These are phyloP conservation scores for Leucopternis melanops DNA, from an alignment of 2,113 vertebrate genomes.

Conservation along the genomic window DNA sequence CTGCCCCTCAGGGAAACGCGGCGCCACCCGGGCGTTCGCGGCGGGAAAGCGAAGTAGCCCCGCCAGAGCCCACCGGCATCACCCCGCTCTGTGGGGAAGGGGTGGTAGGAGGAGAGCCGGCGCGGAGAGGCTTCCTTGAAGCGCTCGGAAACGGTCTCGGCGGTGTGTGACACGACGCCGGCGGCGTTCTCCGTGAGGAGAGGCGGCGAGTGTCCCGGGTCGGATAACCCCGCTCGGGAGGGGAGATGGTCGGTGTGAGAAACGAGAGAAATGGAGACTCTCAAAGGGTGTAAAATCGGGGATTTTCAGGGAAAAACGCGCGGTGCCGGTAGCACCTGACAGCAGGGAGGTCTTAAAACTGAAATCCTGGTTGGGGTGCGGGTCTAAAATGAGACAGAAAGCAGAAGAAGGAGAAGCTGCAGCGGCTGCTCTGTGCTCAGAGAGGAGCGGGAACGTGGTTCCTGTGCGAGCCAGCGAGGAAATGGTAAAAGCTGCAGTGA, in stretches of 20 bases:
- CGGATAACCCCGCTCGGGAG: no score
- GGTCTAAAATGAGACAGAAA: neutral
- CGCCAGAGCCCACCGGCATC: neutral
- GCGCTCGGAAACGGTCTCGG: neutral
- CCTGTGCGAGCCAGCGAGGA: no score
- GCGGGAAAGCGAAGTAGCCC: neutral
- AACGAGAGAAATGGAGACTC: no score
- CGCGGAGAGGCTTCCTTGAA: neutral
- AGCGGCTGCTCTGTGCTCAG: rapidly evolving
- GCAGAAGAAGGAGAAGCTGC: neutral
- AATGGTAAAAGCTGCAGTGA: rapidly evolving
- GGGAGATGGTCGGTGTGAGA: neutral
- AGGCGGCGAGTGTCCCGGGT: neutral
- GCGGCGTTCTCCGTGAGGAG: neutral
- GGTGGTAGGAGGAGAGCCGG: neutral
- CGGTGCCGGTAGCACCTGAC: neutral
- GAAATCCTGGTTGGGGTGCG: neutral
- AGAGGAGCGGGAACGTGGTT: neutral
- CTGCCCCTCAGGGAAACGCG: no score
- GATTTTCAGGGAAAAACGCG: neutral
- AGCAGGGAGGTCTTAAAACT: neutral
- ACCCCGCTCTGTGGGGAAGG: no score
- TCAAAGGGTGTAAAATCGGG: neutral
- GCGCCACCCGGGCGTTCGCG: neutral
- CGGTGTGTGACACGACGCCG: neutral